A percentile compares a stretch with the other conserved stretches of the same genome.
These are phyloP conservation scores for Aphodius sticticus DNA, from an alignment of 2,888 invertebrate species.

Conservation along the genomic window DNA sequence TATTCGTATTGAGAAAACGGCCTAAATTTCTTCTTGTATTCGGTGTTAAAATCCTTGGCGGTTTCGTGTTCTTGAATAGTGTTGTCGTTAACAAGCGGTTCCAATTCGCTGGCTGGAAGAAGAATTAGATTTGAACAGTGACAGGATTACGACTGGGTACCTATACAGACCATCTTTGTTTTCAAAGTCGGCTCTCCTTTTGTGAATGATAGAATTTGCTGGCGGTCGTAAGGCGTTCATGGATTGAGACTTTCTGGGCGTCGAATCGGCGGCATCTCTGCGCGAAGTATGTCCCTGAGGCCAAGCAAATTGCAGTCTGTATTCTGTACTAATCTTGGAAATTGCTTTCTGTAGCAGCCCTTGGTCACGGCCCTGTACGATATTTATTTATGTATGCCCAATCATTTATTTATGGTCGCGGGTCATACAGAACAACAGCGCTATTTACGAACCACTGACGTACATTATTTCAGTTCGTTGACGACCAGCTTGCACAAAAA, in stretches of 20 bases:
- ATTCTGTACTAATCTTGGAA: slow-evolving; percentile 83
- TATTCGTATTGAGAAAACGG: slow-evolving; percentile 83
- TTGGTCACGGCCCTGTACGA: slow-evolving; percentile 56
- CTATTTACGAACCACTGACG: background rate
- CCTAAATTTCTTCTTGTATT: slow-evolving; percentile 84
- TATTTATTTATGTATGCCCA: slow-evolving; percentile 29
- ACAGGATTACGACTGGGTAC: too few relatives aligned
- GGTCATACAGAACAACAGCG: slow-evolving; percentile 47
- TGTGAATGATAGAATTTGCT: slow-evolving; percentile 59
- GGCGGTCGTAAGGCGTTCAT: slow-evolving; percentile 84
- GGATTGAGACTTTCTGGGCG: slow-evolving; percentile 84
- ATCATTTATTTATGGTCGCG: slow-evolving; percentile 25
- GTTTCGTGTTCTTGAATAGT: slow-evolving; percentile 54
- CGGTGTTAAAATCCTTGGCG: slow-evolving; percentile 73
- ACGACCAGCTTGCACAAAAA: background rate
- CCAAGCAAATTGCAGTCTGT: slow-evolving; percentile 91
- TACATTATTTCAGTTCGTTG: background rate
- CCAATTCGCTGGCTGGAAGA: slow-evolving; percentile 71
- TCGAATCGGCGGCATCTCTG: slow-evolving; percentile 60
- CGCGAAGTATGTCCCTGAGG: slow-evolving; percentile 66
- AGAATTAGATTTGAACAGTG: slow-evolving; percentile 11
- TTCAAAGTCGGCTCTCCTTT: slow-evolving; percentile 59
- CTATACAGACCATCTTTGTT: slow-evolving; percentile 57
- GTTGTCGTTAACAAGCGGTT: slow-evolving; percentile 76
- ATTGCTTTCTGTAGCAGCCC: slow-evolving; percentile 78